Base-by-base conservation (phyloP, 53 echinoderm and acorn worm species). In the Hippasteria phrygiana region DNA sequence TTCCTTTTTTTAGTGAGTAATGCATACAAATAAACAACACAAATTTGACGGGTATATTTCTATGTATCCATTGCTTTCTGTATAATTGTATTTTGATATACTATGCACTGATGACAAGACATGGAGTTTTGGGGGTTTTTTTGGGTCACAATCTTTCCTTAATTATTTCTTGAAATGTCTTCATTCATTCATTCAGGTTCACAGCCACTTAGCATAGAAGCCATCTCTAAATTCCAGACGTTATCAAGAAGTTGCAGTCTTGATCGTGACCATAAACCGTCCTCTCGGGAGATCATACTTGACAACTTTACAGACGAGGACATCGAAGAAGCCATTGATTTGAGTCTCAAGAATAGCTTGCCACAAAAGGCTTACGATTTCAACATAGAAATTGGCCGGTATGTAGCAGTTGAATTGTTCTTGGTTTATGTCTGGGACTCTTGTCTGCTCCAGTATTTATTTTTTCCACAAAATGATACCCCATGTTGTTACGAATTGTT, bases 351-450 rank as follows among this genome's bases (percentile, higher is more conserved):
- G 73, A 87, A 76, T 22, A 84, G 84, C 28, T 89, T 93, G 72
- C 96, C 96, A 3, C 95, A 95, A 74, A 96, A 95, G 88, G 76
- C 62, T 24, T 96, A 96, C 66, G 94, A 96, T 40, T 95, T 96
- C 84, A 89, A 93, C 72, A 92, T 91, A 62, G 96, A 96, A 90
- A 96, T 96, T 73, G 95, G 95, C 64, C 91, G 96, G 96, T 95
- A 47, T 14, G 92, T 85, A 29, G 3, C 34, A 11, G 13, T 36
- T 33, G 13, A 67, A 4, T 65, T 33, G 34, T 20, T 65, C 11
- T 65, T 48, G n/a, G 54, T 54, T 54, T 54, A 13, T 18, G 71
- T 37, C 9, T n/a, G 38, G 31, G 24, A 0, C 34, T 59, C 24
- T 39, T 70, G 16, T 38, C 26, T 45, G 35, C 1, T 16, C n/a